phyloP scores from a whole-genome alignment of 1,140 invertebrate genomes.

The Heliconius melpomene region DNA sequence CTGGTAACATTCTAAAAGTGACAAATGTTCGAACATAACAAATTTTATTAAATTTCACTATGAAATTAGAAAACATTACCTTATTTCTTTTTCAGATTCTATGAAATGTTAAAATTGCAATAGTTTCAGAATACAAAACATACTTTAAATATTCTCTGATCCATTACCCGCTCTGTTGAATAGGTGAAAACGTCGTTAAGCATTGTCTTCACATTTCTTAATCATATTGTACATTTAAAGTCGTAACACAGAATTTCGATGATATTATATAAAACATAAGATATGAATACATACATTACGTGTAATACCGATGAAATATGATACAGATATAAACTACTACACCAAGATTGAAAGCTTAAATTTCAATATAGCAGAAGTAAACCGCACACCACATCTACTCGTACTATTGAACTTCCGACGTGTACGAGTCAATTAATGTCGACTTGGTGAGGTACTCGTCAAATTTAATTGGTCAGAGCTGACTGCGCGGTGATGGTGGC shows the following conservation, averaged over 20 bases:
- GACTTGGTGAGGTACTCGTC: background rate
- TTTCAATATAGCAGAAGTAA: background rate
- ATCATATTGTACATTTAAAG: background rate
- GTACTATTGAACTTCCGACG: background rate
- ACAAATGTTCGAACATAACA: background rate
- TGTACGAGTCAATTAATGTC: constrained; percentile 5
- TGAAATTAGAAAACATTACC: too few relatives aligned
- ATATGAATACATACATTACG: background rate
- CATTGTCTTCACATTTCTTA: too few relatives aligned
- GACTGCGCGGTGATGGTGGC: background rate
- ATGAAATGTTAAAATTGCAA: too few relatives aligned
- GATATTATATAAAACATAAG: background rate
- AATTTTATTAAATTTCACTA: too few relatives aligned
- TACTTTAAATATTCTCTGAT: too few relatives aligned
- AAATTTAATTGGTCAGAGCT: background rate
- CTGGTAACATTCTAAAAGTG: background rate
- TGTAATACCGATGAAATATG: too few relatives aligned
- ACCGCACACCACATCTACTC: background rate
- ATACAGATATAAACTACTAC: background rate
- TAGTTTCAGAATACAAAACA: too few relatives aligned
- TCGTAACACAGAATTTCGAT: background rate
- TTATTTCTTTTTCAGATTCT: too few relatives aligned
- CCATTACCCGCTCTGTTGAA: too few relatives aligned
- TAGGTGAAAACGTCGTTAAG: too few relatives aligned
- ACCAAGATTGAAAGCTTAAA: background rate